These are phyloP conservation scores for Hemicentrotus pulcherrimus DNA, from an alignment of 35 echinoderm and acorn worm species.

Conservation along the genomic window DNA sequence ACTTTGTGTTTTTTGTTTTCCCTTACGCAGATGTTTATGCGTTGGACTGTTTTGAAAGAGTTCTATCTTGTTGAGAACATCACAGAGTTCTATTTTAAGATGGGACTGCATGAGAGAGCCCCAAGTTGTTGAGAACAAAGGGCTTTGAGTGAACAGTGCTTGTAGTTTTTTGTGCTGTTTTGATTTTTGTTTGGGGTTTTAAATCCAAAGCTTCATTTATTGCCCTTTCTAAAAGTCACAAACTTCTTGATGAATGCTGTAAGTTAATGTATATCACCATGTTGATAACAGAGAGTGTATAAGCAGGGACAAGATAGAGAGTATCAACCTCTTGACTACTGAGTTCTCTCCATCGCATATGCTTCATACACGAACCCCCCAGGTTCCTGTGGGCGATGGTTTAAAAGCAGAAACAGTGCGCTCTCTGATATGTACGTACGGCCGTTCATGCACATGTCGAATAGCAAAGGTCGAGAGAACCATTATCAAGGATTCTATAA, in stretches of 20 bases:
- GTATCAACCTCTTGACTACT: too few relatives aligned
- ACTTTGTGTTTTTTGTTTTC: neutral
- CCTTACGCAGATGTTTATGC: neutral
- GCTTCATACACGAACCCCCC: too few relatives aligned
- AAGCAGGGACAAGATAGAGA: too few relatives aligned
- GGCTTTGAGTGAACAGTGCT: neutral
- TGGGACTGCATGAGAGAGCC: too few relatives aligned
- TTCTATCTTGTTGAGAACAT: neutral
- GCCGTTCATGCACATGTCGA: too few relatives aligned
- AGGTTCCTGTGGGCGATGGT: too few relatives aligned
- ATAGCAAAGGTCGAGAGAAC: too few relatives aligned
- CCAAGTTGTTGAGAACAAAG: neutral
- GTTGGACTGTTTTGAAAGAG: neutral
- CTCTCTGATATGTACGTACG: too few relatives aligned
- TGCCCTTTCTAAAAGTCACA: neutral
- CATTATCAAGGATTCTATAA: too few relatives aligned
- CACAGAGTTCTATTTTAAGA: too few relatives aligned
- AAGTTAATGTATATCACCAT: neutral
- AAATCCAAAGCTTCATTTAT: neutral
- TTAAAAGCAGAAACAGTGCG: too few relatives aligned
- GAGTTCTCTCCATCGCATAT: too few relatives aligned
- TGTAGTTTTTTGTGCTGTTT: neutral
- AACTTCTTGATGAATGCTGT: neutral
- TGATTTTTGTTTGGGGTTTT: neutral
- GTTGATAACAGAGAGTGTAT: neutral